These are phyloP conservation scores for Pentalonia nigronervosa DNA, from an alignment of 1,140 invertebrate species.

Conservation along the genomic window DNA sequence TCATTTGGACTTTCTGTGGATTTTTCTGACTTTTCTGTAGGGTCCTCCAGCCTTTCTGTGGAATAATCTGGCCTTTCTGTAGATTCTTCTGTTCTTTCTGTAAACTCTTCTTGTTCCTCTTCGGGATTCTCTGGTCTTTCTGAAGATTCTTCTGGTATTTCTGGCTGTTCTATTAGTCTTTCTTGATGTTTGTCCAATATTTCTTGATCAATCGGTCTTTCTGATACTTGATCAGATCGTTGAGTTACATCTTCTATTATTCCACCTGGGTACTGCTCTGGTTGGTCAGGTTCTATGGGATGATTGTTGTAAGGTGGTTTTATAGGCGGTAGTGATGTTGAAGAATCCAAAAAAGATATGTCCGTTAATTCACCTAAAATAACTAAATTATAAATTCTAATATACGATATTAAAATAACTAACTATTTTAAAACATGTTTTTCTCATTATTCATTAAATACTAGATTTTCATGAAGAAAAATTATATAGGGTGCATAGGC, in stretches of 20 bases:
- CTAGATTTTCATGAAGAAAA: neutral
- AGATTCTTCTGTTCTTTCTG: conserved; percentile 58
- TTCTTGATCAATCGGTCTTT: neutral
- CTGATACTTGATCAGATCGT: neutral
- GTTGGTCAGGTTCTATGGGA: neutral
- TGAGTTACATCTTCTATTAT: neutral
- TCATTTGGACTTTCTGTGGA: conserved; percentile 26
- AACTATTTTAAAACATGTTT: neutral
- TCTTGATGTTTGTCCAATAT: neutral
- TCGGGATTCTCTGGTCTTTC: conserved; percentile 57
- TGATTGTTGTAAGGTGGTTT: conserved; percentile 1
- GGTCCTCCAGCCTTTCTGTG: neutral
- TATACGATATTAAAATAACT: neutral
- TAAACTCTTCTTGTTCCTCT: conserved; percentile 62
- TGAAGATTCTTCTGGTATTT: conserved; percentile 29
- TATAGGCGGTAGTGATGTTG: neutral
- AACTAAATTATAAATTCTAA: neutral
- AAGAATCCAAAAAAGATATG: neutral
- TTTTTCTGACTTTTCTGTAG: conserved; percentile 61
- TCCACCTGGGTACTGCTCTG: neutral
- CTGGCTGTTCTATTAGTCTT: conserved; percentile 49
- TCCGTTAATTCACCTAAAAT: neutral
- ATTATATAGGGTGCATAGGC: too few relatives aligned
- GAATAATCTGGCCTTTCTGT: neutral
- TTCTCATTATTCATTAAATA: neutral